phyloP scores from a whole-genome alignment of 37 sponge, comb jelly and placozoan species.

The Dysidea cf. avara region DNA sequence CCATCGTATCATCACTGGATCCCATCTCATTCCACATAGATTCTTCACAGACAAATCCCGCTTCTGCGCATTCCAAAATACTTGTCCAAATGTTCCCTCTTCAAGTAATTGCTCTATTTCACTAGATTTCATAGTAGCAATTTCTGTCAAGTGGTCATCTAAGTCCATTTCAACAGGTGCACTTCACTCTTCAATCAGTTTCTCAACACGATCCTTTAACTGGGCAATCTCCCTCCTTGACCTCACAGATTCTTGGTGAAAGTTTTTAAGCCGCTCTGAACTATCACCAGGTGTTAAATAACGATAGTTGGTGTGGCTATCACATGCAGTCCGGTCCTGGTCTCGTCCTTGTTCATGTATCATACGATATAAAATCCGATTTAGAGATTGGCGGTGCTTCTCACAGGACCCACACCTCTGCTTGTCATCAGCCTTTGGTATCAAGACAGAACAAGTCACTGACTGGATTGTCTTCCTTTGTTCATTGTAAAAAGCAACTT shows the following conservation, averaged over 20 bases:
- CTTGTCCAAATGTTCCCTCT: constrained; percentile 14
- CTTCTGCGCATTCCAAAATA: constrained; percentile 43
- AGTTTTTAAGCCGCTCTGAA: not conserved
- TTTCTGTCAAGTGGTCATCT: not conserved
- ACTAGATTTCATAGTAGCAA: not conserved
- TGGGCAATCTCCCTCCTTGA: not conserved
- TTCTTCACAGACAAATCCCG: constrained; percentile 2
- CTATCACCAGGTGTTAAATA: not conserved
- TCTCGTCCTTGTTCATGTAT: not conserved
- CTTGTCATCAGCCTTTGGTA: not conserved
- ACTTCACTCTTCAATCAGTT: not conserved
- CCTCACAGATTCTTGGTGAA: not conserved
- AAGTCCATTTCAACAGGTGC: not conserved
- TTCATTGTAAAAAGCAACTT: too few species aligned
- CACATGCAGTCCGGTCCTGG: not conserved
- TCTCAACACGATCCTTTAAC: not conserved
- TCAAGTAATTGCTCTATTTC: not conserved
- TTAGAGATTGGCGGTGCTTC: not conserved
- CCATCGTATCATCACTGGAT: constrained; percentile 46
- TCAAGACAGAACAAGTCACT: not conserved
- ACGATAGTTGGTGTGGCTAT: constrained; percentile 7
- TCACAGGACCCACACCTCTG: not conserved
- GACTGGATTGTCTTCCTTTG: not conserved
- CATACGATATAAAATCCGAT: not conserved
- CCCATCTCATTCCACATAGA: constrained; percentile 25